Evolutionary conservation across 1,140 invertebrate species (phyloP), one percentile per base, ranked within the genome.

Genomic region (Idris sp.): DNA sequence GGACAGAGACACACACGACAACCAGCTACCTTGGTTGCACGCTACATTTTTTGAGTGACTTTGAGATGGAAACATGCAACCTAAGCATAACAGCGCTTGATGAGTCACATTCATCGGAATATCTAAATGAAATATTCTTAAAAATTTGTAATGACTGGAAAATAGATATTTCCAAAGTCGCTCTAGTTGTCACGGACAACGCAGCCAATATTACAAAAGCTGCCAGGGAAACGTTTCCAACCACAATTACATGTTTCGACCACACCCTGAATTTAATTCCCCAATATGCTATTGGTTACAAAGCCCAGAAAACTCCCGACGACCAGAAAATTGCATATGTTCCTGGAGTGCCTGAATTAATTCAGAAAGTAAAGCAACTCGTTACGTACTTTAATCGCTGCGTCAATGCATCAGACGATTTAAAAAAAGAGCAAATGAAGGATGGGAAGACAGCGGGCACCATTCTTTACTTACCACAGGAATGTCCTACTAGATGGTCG

Each of bases 401-500:
- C 9, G 22, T 64, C 4, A 0, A 4, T 11, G 76, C 67, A 22
- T 62, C 59, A 8, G 56, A 72, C 9, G 49, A 72, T 10, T 36
- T 75, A 31, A 68, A 35, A 43, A 67, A 59, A 36, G 15, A 51
- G 2, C 76, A 75, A 65, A 9, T 64, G n/a, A 31, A 49, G 7
- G 38, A 56, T 14, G 64, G 64, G 1, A 69, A 69, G 54, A 48
- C 69, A 0, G 69, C 59, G 13, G 61, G 59, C 10, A 56, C 41
- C n/a, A 22, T 40, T 10, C 44, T 67, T 19, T 25, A 46, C 11
- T 68, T 73, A 41, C 40, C 18, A 15, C 72, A 68, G 43, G 67
- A 67, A 46, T 40, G 61, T 28, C 13, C 56, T 18, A 77, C 65
- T 2, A 31, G 71, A 28, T 77, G 53, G 65, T 74, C 62, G n/a